Base-by-base conservation (phyloP, 30 jellyfish, hydroid and myxozoan genomes). In the Aurelia sp. region DNA sequence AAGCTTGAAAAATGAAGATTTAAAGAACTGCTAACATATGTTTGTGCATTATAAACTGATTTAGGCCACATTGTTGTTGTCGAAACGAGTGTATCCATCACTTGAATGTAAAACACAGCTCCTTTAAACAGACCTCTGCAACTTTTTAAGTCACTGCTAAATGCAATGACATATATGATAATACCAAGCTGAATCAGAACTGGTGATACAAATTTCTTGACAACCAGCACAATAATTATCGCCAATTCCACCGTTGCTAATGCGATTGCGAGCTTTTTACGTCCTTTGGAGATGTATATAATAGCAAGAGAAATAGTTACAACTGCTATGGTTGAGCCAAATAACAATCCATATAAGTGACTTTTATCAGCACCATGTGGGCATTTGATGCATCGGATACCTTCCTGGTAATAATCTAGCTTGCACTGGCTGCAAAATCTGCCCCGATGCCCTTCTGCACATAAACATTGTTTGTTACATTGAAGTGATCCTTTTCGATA, bases 351-450 rank as follows among this genome's bases (percentile, higher is more conserved):
- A 21, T 15, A 21, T 20, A n/a, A 64, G 12, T 13, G 22, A 27
- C 58, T 30, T 27, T 70, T 69, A 4, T 57, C 30, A 1, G 63
- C 44, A 9, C 74, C 93, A 9, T 84, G 5, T 4, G 83, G 94
- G 50, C 94, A 85, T 64, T 63, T 51, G 55, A 27, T 52, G 58
- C 94, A 85, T 31, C 80, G 19, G 3, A 73, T 85, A 3, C 94
- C 94, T n/a, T 73, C 88, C 21, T 44, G 47, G 84, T 85, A 85
- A 65, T 85, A 74, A 6, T 61, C 75, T 27, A 19, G 8, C 33
- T 11, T 74, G 86, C 94, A 85, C 55, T 74, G 88, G 83, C 94
- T 85, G 67, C 94, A 85, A 47, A 71, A 73, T 48, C 94, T 62
- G 53, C 88, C 94, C 48, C 21, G 16, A 52, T 85, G 88, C 17